Evolutionary conservation across 2,888 invertebrate species (phyloP), one percentile per base, ranked within the genome.

Genomic region (Amitus sp.): DNA sequence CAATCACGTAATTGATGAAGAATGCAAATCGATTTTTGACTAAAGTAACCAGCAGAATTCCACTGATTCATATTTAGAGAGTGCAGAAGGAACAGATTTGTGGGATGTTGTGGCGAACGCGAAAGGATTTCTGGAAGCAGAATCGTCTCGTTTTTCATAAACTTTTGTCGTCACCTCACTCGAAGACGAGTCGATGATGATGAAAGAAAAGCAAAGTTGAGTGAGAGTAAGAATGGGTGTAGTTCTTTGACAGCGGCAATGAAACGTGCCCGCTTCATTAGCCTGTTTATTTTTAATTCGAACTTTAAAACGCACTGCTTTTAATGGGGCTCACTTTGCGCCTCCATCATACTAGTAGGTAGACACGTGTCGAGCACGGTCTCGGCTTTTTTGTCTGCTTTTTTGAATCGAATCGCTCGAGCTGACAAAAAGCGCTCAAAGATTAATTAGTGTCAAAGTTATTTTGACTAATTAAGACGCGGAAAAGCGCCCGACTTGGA

Each of bases 361-460:
- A 46, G 56, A 57, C 50, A 57, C 50, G 56, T 56, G 56, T 56
- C 49, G 49, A 48, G 56, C 27, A 56, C 56, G 54, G 42, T 37
- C 47, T 18, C 5, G 13, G 47, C 42, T 66, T 57, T 56, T 43
- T 57, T 50, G 47, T 40, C 37, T 18, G n/a, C 12, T 52, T 53
- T 46, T 63, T 37, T 15, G 7, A 61, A 66, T 61, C 54, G 50
- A 63, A 55, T 59, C 53, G 59, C 37, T 17, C 50, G 40, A 53
- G 52, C n/a, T n/a, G n/a, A n/a, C n/a, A n/a, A n/a, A n/a, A n/a
- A n/a, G n/a, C n/a, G n/a, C n/a, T n/a, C n/a, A 57, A 51, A 45
- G 59, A 65, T 62, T 66, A 66, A 63, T 66, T 63, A 61, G 58
- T 53, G 49, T 59, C n/a, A n/a, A n/a, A n/a, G n/a, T n/a, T n/a